Base-by-base conservation (phyloP, 2,113 vertebrate species). In the Istiophorus platypterus region DNA sequence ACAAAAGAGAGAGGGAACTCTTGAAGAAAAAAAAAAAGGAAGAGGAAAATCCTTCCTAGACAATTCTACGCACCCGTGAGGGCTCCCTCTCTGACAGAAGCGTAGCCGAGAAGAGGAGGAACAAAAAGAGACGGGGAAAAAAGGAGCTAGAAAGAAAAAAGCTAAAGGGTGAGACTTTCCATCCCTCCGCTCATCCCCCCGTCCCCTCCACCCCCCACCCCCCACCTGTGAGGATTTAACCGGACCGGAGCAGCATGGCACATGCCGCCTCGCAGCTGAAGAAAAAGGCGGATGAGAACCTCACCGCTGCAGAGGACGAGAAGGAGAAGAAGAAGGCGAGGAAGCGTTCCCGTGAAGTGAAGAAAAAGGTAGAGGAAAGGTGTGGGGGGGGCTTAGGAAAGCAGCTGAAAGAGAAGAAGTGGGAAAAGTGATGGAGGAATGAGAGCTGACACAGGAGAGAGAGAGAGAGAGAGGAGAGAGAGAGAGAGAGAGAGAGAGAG, bases 211-310 rank as follows among this genome's bases (percentile, higher is more conserved):
- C 54, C 56, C 26, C 51, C n/a, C 8, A n/a, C 82, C 57, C 87
- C 79, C 90, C 88, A 91, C 90, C 88, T 92, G 86, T 91, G 92
- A 93, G 96, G 96, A 96, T 96, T 96, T 95, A 94, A 94, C 92
- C 73, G 78, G 73, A 61, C 82, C 26, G 93, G 78, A 82, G 95
- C 95, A 94, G 93, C 95, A 99, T 99, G 98, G 98, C 98, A 96
- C 98, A 99, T 39, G 98, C 98, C 52, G 98, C 98, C 82, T 99
- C 97, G 29, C 97, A 98, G 93, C 94, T 99, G 89, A 99, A 99
- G 97, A 99, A 99, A 91, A 99, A 92, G 94, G 96, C 97, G 86
- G 98, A 99, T 91, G 94, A 98, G 94, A 98, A 99, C 91, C 95
- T 99, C 85, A 96, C 95, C 77, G 95, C 96, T 34, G 97, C 95